Base-by-base conservation (phyloP, 1,140 invertebrate species). In the Bombus pyrosoma region DNA sequence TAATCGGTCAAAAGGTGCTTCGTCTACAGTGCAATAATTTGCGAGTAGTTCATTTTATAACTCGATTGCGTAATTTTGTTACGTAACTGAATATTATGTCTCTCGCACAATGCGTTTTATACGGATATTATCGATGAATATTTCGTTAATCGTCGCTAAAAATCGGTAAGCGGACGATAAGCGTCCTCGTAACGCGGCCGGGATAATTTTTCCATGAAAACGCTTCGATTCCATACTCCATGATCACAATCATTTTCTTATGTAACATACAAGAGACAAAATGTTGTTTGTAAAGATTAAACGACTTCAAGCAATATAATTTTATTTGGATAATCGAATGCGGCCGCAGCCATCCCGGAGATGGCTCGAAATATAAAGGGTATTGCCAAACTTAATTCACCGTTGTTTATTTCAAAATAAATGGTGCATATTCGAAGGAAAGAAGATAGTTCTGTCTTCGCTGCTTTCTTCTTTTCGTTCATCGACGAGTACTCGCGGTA, bases 381-480 rank as follows among this genome's bases (percentile, higher is more conserved):
- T 84, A 75, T 57, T 66, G 37, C 66, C 37, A 84, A 72, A 79
- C 22, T 62, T 43, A 41, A 59, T 59, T 84, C 66, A 32, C n/a
- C n/a, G 75, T 0, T 18, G 1, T 64, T 77, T 39, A 15, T 34
- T 76, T 62, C 15, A 41, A 53, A 47, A 32, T 25, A n/a, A 66
- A 81, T 15, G 68, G 12, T 9, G 10, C 28, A 37, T 59, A 72
- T 18, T 13, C 13, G 22, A 34, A 62, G n/a, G 22, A 12, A 34
- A 43, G 69, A 22, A 34, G 37, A 15, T 15, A 47, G 25, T 66
- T 41, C 10, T 28, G 34, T 4, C n/a, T 84, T 34, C 47, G 25
- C 18, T 43, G n/a, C 13, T 71, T 57, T 79, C n/a, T 28, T 28
- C 32, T 57, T 69, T 41, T 43, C 43, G 22, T 83, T 69, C 39